Evolutionary conservation across 1,140 invertebrate species (phyloP).

Genomic region (Spodoptera litura): DNA sequence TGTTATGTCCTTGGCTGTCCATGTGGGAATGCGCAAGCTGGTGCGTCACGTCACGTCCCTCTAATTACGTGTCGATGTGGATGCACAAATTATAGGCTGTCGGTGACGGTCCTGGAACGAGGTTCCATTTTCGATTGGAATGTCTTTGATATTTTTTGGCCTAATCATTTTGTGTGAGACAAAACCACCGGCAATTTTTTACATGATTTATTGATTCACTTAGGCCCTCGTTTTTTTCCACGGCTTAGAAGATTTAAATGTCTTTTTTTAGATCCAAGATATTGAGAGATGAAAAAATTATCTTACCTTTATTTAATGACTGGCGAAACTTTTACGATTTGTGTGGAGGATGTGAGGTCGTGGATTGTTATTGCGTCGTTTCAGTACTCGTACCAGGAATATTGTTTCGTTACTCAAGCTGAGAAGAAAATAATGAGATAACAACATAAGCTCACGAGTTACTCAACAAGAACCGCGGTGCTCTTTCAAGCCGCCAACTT

Average conservation of each 20-base stretch:
- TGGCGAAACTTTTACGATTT: slow-evolving; percentile 38
- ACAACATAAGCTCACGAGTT: slow-evolving; percentile 28
- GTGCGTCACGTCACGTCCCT: slow-evolving; percentile 76
- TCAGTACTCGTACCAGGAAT: neutral
- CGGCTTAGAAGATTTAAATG: slow-evolving; percentile 27
- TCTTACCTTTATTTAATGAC: slow-evolving; percentile 46
- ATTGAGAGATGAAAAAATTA: slow-evolving; percentile 13
- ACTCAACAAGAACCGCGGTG: slow-evolving; percentile 17
- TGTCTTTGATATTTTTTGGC: slow-evolving; percentile 61
- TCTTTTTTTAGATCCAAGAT: slow-evolving; percentile 28
- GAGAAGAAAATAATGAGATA: slow-evolving; percentile 24
- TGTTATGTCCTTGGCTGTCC: slow-evolving; percentile 74
- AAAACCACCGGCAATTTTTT: slow-evolving; percentile 46
- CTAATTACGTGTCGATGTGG: slow-evolving; percentile 79
- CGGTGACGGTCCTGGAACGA: slow-evolving; percentile 59
- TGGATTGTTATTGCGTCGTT: slow-evolving; percentile 17
- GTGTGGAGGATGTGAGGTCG: neutral
- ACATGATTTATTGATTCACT: slow-evolving; percentile 49
- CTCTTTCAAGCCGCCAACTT: slow-evolving; percentile 37
- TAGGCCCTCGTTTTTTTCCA: slow-evolving; percentile 35
- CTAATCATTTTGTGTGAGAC: slow-evolving; percentile 51
- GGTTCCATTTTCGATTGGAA: slow-evolving; percentile 54
- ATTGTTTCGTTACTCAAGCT: neutral
- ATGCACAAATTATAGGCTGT: slow-evolving; percentile 83
- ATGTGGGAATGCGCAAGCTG: slow-evolving; percentile 77